phyloP scores from a whole-genome alignment of 2,113 vertebrate genomes.

The Rhinoptilus africanus region DNA sequence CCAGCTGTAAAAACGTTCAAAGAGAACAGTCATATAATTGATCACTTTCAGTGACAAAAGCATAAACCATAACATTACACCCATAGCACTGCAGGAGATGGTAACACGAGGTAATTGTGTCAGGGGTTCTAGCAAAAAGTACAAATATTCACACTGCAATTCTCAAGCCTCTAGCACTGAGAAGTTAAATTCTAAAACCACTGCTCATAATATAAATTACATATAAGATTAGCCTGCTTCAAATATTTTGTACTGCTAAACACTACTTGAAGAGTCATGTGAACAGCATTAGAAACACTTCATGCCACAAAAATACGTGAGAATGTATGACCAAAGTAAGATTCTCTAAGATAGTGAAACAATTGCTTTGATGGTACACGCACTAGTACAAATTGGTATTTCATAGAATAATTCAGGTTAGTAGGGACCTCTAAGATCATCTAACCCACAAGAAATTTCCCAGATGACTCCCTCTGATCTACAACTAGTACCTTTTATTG shows the following conservation, averaged over 20 bases:
- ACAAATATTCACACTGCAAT: background rate
- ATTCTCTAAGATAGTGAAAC: background rate
- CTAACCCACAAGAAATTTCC: background rate
- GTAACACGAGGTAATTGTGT: background rate
- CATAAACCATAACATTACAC: background rate
- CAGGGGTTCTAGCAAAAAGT: background rate
- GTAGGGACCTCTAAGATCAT: background rate
- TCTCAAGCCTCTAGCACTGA: background rate
- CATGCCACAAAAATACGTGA: background rate
- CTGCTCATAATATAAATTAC: background rate
- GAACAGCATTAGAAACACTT: background rate
- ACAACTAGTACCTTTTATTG: background rate
- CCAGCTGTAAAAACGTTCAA: accelerated
- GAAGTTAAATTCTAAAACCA: background rate
- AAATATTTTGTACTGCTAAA: background rate
- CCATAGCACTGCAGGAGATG: background rate
- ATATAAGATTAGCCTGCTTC: background rate
- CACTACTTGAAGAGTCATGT: background rate
- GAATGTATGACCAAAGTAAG: background rate
- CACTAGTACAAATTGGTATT: background rate
- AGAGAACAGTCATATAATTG: background rate
- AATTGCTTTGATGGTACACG: background rate
- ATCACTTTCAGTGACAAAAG: background rate
- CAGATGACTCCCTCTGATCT: background rate
- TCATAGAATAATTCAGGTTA: background rate